Conservation (phyloP, 2,888 invertebrate genomes). For the Xestobium rufovillosum region DNA sequence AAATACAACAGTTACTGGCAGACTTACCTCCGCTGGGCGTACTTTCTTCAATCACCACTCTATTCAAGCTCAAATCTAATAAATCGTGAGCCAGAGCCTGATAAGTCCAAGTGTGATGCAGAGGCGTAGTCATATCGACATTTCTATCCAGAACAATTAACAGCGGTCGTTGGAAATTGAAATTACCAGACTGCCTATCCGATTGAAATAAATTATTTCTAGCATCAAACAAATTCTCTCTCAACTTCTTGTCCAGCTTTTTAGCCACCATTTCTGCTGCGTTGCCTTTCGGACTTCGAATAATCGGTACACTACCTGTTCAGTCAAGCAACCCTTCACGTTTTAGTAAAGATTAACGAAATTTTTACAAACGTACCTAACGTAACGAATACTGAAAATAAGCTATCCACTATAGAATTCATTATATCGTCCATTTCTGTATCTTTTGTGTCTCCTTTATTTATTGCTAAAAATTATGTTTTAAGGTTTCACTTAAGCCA, state of each 20-base stretch:
- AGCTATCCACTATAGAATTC: conserved; percentile 89
- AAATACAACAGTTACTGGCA: too few species aligned
- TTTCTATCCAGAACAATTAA: conserved; percentile 89
- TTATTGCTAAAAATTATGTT: conserved; percentile 66
- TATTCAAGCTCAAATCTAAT: conserved; percentile 82
- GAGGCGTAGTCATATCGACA: conserved; percentile 92
- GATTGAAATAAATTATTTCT: conserved; percentile 91
- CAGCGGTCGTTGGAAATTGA: conserved; percentile 88
- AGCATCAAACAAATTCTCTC: conserved; percentile 94
- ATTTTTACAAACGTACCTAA: conserved; percentile 53
- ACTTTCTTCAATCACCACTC: conserved; percentile 44
- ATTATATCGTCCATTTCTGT: conserved; percentile 92
- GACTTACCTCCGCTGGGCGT: conserved; percentile 32
- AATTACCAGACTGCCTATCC: conserved; percentile 68
- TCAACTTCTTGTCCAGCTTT: conserved; percentile 91
- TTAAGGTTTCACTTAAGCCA: conserved; percentile 1
- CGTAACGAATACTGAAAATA: conserved; percentile 97
- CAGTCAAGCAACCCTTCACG: conserved; percentile 8
- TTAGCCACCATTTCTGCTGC: conserved; percentile 98
- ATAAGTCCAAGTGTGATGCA: conserved; percentile 99
- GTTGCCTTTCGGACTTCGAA: conserved; percentile 87
- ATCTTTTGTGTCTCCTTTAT: conserved; percentile 88
- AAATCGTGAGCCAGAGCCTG: conserved; percentile 97
- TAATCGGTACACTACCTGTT: conserved; percentile 76
- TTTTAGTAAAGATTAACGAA: not conserved